Base-by-base conservation (phyloP, 2,888 invertebrate species). In the Mongoloraphidia duomilia region DNA sequence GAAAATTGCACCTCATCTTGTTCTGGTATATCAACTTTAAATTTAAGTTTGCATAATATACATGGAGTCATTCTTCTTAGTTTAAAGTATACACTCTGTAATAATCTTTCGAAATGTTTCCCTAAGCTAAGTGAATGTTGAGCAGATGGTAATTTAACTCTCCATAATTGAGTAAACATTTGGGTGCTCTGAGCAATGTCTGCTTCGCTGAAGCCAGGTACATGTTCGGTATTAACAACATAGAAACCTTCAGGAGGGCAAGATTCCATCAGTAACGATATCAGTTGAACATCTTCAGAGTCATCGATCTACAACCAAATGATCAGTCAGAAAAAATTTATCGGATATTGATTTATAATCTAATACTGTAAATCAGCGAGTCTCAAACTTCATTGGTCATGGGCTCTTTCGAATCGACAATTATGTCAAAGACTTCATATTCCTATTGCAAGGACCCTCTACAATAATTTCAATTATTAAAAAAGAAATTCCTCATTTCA, bases 31-130 rank as follows among this genome's bases (percentile, higher is more conserved):
- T 90, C 89, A 1, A 94, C 76, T 53, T 84, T 78, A 65, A 93
- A 90, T 58, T 80, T 75, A 34, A 93, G 70, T 63, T 87, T 80
- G 54, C 84, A 83, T 13, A 95, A 71, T 12, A 89, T 87, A 65
- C 89, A 90, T 0, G 94, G 94, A 52, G 83, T 80, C 80, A 92
- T 81, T 11, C 86, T 76, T 10, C 94, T 76, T 58, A 95, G 72
- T 69, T 94, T 95, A 69, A 93, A 94, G 61, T 83, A 87, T 44
- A 93, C 80, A 53, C 84, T 82, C 73, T 84, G 77, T 34, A 82
- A 63, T 46, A 82, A 70, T 56, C 77, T 73, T 53, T 73, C 70
- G 56, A 76, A 74, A 59, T 75, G 73, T 52, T 65, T 64, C 50
- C 67, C 67, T 49, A 70, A 63, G 53, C 64, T 63, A 10, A 69